Evolutionary conservation across 2,797 vertebrate genomes (phyloP), one percentile per base, ranked within the genome.

Genomic region (Centroberyx gerrardi): DNA sequence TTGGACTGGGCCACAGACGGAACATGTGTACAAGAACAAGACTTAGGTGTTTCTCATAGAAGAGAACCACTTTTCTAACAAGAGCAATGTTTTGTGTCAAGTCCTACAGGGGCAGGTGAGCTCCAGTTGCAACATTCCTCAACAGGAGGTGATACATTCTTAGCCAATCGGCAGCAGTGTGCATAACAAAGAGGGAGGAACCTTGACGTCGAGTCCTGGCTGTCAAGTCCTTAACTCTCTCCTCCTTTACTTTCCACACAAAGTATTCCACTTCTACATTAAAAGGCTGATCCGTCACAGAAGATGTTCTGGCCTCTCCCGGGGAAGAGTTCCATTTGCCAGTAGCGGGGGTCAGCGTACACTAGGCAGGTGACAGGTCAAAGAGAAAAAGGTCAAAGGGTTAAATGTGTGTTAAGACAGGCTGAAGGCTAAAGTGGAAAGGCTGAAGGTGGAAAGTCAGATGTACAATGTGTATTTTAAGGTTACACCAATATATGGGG

Each of bases 301-400:
- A 94, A 85, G 48, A 95, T 90, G 82, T 94, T 94, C 85, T 95
- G 94, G 18, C 88, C 94, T 62, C 76, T 87, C 5, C 92, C 92
- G 0, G 95, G 94, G 64, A 95, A 94, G 46, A 95, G 89, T 86
- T 95, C 94, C 93, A 95, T 92, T 83, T 94, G 90, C 95, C 95
- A 96, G 89, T 92, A 95, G 5, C 87, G 93, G 3, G 94, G 91
- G 80, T 96, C 95, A 0, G 95, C 94, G 1, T 94, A 94, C 54
- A 95, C 95, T 96, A 71, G 15, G 90, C 60, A 71, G 70, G 60
- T 72, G 15, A 91, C 60, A 71, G 70, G 60, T 72, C 71, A 84
- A 9, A 78, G 73, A 22, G 10, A 52, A 76, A 27, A 72, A 68
- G 12, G 40, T 42, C 40, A 42, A 42, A 13, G 40, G 12, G 40